phyloP scores from a whole-genome alignment of 2,113 vertebrate genomes.

The Scytalopus superciliaris region DNA sequence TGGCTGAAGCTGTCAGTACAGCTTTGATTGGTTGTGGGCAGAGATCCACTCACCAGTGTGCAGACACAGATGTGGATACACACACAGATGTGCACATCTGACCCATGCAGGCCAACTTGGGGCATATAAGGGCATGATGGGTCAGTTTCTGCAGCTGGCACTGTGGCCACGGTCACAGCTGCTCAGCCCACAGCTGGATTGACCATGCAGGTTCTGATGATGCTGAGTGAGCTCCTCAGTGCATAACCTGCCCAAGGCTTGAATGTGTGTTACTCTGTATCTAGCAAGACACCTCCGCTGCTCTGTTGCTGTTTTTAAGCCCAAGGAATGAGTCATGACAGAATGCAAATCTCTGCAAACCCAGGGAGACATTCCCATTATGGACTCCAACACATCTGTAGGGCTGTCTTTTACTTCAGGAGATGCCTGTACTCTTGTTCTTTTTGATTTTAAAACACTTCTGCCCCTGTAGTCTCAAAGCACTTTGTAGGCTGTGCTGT shows the following conservation, averaged over 20 bases:
- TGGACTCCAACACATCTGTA: neutral
- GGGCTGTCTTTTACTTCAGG: neutral
- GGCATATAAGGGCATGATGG: fast-evolving
- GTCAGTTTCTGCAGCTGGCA: neutral
- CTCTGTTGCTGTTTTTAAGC: neutral
- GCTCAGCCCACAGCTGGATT: neutral
- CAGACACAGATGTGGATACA: neutral
- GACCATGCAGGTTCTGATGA: neutral
- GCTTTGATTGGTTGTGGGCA: neutral
- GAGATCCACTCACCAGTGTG: neutral
- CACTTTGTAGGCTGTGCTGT: neutral
- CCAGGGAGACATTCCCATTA: neutral
- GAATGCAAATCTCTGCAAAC: neutral
- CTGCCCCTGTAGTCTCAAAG: neutral
- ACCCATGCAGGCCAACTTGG: neutral
- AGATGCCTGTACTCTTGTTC: neutral
- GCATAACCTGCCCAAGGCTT: neutral
- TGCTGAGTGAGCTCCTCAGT: neutral
- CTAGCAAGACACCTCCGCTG: neutral
- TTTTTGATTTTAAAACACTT: neutral
- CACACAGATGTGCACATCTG: neutral
- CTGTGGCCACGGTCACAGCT: neutral
- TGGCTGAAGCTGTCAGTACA: neutral
- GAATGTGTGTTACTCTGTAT: neutral
- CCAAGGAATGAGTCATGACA: neutral